Evolutionary conservation across 2,888 invertebrate species (phyloP).

Genomic region (Stratiomys singularior): DNA sequence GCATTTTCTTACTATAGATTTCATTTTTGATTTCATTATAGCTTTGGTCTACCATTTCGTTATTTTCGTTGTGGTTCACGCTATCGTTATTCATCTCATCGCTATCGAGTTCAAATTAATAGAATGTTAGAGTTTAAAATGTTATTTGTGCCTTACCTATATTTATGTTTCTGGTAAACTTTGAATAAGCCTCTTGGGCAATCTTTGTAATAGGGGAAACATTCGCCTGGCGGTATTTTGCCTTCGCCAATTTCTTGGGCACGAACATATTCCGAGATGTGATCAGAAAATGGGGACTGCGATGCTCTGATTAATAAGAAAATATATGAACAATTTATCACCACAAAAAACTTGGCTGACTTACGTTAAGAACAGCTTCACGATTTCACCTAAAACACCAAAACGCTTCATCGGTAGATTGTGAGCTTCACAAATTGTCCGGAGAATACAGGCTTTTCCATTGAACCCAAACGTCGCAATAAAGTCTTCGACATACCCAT

Average conservation of each 20-base stretch:
- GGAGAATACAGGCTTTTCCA: conserved; percentile 82
- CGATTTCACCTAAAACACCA: conserved; percentile 83
- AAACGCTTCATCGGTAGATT: conserved; percentile 80
- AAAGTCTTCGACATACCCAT: conserved; percentile 82
- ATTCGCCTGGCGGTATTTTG: conserved; percentile 75
- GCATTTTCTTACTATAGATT: conserved; percentile 18
- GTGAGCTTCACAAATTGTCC: conserved; percentile 88
- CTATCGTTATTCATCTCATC: background rate
- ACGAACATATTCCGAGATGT: conserved; percentile 80
- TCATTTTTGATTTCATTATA: conserved; percentile 39
- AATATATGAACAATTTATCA: too few relatives aligned
- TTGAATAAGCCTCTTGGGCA: conserved; percentile 84
- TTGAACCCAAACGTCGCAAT: conserved; percentile 83
- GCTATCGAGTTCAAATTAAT: background rate
- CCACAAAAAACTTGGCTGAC: conserved; percentile 59
- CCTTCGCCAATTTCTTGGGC: conserved; percentile 82
- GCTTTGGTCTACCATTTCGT: conserved; percentile 26
- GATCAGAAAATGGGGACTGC: conserved; percentile 80
- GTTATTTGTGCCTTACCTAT: conserved; percentile 55
- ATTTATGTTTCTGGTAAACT: conserved; percentile 57
- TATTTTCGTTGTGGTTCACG: conserved; percentile 11
- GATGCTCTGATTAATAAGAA: conserved; percentile 84
- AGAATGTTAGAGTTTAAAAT: background rate
- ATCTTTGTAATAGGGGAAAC: conserved; percentile 85
- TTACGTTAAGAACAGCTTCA: conserved; percentile 86